A percentile compares a stretch with the other conserved stretches of the same genome.
These are phyloP conservation scores for Ips typographus DNA, from an alignment of 1,140 invertebrate genomes.

Conservation along the genomic window DNA sequence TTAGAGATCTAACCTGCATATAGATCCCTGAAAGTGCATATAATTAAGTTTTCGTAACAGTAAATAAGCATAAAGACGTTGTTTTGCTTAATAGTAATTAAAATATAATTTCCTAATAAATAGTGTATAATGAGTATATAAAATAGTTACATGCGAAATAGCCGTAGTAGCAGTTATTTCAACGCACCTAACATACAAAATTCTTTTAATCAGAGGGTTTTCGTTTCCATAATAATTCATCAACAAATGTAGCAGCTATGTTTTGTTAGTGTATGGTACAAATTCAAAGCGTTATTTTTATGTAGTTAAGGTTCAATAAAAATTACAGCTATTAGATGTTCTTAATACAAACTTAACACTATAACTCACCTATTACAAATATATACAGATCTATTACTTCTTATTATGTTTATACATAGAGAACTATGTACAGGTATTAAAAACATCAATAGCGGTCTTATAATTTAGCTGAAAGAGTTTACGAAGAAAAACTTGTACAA, in stretches of 20 bases:
- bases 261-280: slow-evolving; percentile 2
- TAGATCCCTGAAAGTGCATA: background rate
- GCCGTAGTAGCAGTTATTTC: slow-evolving; percentile 8
- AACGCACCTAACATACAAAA: slow-evolving; percentile 22
- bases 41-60: background rate
- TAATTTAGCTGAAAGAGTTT: background rate
- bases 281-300: slow-evolving; percentile 1
- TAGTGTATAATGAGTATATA: slow-evolving; percentile 33
- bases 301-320: slow-evolving; percentile 6
- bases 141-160: slow-evolving; percentile 30
- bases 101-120: no score
- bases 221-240: slow-evolving; percentile 11
- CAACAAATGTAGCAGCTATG: slow-evolving; percentile 8
- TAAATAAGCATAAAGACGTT: background rate
- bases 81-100: no score
- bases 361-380: slow-evolving; percentile 3
- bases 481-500: background rate
- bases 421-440: background rate
- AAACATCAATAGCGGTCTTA: background rate
- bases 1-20: slow-evolving; percentile 21
- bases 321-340: slow-evolving; percentile 1
- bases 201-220: slow-evolving; percentile 30
- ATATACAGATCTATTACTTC: slow-evolving; percentile 11
- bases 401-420: slow-evolving; percentile 9
- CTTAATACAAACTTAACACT: slow-evolving; percentile 5